Evolutionary conservation across 2,797 vertebrate genomes (phyloP).

Genomic region (Corythornis leucogaster): DNA sequence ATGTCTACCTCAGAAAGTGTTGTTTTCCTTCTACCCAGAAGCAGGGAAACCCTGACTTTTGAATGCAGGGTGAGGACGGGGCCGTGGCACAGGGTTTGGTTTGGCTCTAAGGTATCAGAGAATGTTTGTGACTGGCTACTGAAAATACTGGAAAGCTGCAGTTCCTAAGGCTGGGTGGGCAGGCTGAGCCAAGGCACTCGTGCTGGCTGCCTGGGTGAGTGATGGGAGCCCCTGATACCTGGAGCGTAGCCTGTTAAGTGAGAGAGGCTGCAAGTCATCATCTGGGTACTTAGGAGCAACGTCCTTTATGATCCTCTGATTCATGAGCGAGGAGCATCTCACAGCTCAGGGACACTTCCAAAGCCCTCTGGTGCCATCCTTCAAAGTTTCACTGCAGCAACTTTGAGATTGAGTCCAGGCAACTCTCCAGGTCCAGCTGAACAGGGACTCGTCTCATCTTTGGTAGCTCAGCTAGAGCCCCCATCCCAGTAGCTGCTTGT

Average conservation of each 20-base stretch:
- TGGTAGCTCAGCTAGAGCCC: too few species aligned
- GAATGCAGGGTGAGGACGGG: not conserved
- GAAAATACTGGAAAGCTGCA: not conserved
- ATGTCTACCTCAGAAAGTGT: not conserved
- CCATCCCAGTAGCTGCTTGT: not conserved
- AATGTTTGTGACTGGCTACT: not conserved
- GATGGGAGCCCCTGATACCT: constrained; percentile 26
- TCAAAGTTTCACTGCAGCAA: not conserved
- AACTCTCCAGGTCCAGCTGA: not conserved
- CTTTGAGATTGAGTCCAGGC: constrained; percentile 3
- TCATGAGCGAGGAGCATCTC: constrained; percentile 37
- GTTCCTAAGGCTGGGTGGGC: not conserved
- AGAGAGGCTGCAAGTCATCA: constrained; percentile 37
- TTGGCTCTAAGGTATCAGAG: not conserved
- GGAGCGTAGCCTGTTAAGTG: not conserved
- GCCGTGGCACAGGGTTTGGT: not conserved
- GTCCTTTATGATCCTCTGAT: constrained; percentile 60
- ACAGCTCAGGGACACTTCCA: constrained; percentile 48
- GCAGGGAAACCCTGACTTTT: not conserved
- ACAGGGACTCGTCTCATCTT: not conserved
- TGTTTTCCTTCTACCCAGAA: not conserved
- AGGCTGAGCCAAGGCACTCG: not conserved
- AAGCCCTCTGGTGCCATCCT: constrained; percentile 37
- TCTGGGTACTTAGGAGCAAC: constrained; percentile 10
- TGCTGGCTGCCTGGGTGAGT: constrained; percentile 16